Percentiles rank a stretch among this genome's conserved stretches.
Evolutionary conservation across 2,113 vertebrate species (phyloP).

Genomic region (Dendropsophus ebraccatus): DNA sequence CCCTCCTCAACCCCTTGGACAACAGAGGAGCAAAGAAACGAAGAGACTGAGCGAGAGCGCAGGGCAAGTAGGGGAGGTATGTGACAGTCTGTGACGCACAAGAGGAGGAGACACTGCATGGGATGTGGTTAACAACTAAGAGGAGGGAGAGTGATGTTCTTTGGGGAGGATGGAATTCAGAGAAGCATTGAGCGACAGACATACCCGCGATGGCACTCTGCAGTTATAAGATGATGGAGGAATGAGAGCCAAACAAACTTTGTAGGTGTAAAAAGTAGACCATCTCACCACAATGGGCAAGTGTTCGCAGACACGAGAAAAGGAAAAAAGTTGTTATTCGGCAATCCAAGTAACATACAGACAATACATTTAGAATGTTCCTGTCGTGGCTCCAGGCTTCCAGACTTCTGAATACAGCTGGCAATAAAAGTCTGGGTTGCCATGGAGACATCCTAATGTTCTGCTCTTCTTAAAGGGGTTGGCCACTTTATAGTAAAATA

Average conservation of each 20-base stretch:
- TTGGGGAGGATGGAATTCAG: neutral
- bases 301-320: too few relatives aligned
- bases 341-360: too few relatives aligned
- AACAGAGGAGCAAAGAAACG: conserved; percentile 45
- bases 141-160: conserved; percentile 11
- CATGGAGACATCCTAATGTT: too few relatives aligned
- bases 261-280: neutral
- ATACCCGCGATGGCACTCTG: conserved; percentile 26
- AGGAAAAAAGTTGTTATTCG: too few relatives aligned
- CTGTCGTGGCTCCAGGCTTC: too few relatives aligned
- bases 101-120: conserved; percentile 32
- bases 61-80: conserved; percentile 56
- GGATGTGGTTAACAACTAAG: neutral
- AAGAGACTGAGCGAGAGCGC: conserved; percentile 41
- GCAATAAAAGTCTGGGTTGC: too few relatives aligned
- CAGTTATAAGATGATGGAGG: neutral
- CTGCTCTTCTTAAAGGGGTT: too few relatives aligned
- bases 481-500: too few relatives aligned
- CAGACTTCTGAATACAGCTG: too few relatives aligned
- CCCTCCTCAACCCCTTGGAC: conserved; percentile 39
- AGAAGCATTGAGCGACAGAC: neutral
- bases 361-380: too few relatives aligned
- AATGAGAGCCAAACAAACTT: neutral
- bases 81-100: conserved; percentile 31
- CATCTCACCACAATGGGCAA: neutral